A percentile compares a stretch with the other conserved stretches of the same genome.
phyloP scores from a whole-genome alignment of 2,888 invertebrate species.

The Coecobrya sp. region DNA sequence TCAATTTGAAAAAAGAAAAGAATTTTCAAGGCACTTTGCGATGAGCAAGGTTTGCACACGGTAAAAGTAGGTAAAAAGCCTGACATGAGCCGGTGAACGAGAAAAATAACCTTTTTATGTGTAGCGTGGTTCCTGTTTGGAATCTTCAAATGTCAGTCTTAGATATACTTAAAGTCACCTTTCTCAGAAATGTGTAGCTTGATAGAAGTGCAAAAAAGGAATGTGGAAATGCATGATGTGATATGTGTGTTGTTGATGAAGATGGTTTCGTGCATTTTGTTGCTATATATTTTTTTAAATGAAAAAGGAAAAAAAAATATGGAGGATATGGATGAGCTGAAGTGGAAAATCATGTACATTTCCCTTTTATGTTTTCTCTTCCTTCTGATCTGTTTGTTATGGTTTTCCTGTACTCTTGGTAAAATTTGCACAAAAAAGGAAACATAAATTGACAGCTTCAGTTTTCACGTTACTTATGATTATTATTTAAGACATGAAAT shows the following conservation, averaged over 20 bases:
- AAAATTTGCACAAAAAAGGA: neutral
- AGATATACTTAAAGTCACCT: too few relatives aligned
- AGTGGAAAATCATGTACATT: conserved; percentile 83
- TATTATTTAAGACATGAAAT: too few relatives aligned
- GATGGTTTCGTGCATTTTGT: neutral
- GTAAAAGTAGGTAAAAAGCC: neutral
- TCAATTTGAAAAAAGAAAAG: neutral
- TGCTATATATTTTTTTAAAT: neutral
- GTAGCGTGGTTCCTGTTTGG: too few relatives aligned
- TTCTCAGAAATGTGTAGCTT: neutral
- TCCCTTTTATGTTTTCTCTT: conserved; percentile 62
- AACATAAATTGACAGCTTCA: too few relatives aligned
- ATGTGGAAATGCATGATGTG: neutral
- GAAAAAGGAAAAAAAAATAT: neutral
- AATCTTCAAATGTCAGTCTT: too few relatives aligned
- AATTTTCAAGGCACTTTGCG: neutral
- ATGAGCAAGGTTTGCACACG: neutral
- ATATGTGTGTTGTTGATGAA: conserved; percentile 37
- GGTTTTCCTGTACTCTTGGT: too few relatives aligned
- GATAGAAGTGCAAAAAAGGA: neutral
- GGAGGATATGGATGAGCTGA: conserved; percentile 49
- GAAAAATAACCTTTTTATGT: neutral
- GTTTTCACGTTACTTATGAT: too few relatives aligned
- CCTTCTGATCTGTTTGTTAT: neutral
- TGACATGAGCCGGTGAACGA: neutral